Base-by-base conservation (phyloP, 1,140 invertebrate genomes). In the Caenorhabditis briggsae region DNA sequence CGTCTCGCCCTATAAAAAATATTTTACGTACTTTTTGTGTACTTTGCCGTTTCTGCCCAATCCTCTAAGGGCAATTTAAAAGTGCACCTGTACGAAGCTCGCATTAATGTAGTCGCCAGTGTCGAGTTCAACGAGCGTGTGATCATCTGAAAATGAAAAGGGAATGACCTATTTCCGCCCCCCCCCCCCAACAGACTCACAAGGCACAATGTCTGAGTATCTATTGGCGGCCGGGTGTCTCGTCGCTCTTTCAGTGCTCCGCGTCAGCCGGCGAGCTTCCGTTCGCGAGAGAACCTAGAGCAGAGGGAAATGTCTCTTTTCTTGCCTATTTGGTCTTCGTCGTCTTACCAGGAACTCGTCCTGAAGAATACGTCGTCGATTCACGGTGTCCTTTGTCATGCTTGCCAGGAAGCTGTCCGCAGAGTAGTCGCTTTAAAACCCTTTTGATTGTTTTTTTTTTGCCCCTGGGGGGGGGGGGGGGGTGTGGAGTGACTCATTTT, bases 91-190 rank as follows among this genome's bases (percentile, higher is more conserved):
- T 56, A 85, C 65, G 61, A 85, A 85, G 43, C 84, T 85, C 20
- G 84, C 84, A 58, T 85, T 85, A 46, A 85, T 85, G 84, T 85
- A 85, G 25, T 85, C 84, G 18, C 84, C 84, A 6, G 46, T 53
- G 25, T 58, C 46, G 61, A 85, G 64, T 25, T 58, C 41, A 16
- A 85, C 84, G 7, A 64, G 61, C 23, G 61, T 85, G 46, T 85
- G 61, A 58, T 85, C 84, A 50, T 85, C 84, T 85, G 65, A 85
- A 85, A 65, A 18, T 9, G 20, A n/a, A 58, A 58, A 23, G 25
- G 70, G 5, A 25, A 18, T 78, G 70, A 78, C 70, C 46, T 78
- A 53, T 9, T 61, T 23, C 8, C 25, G 23, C 14, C 5, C 8
- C 20, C 8, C 5, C 8, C 20, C 8, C 20, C 12, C 56, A 2